Evolutionary conservation across 1,140 invertebrate genomes (phyloP).

Genomic region (Drosophila ironensis): DNA sequence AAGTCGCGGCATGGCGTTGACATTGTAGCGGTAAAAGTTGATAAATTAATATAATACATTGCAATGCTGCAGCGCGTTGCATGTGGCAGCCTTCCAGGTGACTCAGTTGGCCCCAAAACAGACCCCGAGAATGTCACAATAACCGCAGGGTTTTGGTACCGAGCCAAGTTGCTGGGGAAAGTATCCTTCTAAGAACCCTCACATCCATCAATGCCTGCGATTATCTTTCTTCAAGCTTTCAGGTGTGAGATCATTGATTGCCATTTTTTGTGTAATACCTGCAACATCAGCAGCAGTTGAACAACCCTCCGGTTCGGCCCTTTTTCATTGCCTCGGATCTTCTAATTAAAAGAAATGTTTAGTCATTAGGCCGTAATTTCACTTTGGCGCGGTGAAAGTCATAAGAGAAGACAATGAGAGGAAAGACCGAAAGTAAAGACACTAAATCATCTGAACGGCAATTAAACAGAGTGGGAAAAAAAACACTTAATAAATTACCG

Average conservation of each 20-base stretch:
- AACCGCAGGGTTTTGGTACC: slow-evolving; percentile 3
- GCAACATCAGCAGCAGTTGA: slow-evolving; percentile 40
- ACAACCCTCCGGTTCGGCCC: slow-evolving; percentile 48
- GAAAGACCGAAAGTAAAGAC: slow-evolving; percentile 31
- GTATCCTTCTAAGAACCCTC: slow-evolving; percentile 3
- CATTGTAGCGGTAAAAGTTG: slow-evolving; percentile 69
- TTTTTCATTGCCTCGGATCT: slow-evolving; percentile 22
- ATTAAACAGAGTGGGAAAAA: slow-evolving; percentile 58
- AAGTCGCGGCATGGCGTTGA: slow-evolving; percentile 45
- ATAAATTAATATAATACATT: slow-evolving; percentile 68
- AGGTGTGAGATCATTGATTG: slow-evolving; percentile 53
- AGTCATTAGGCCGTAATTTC: slow-evolving; percentile 75
- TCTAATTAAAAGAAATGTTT: slow-evolving; percentile 73
- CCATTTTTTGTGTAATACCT: slow-evolving; percentile 28
- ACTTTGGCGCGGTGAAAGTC: slow-evolving; percentile 71
- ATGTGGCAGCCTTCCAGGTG: slow-evolving; percentile 13
- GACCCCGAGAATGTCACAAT: slow-evolving; percentile 23
- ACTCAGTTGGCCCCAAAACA: slow-evolving; percentile 12
- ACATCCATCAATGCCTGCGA: slow-evolving; percentile 26
- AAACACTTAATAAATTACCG: slow-evolving; percentile 66
- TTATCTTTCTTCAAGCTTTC: slow-evolving; percentile 25
- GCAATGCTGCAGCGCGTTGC: slow-evolving; percentile 39
- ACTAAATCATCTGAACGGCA: slow-evolving; percentile 48
- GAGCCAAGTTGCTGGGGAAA: background rate
- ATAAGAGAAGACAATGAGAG: slow-evolving; percentile 26